Percentiles rank a stretch among this genome's conserved stretches.
phyloP scores from a whole-genome alignment of 2,797 vertebrate genomes.

The Hippopotamyrus pictus region DNA sequence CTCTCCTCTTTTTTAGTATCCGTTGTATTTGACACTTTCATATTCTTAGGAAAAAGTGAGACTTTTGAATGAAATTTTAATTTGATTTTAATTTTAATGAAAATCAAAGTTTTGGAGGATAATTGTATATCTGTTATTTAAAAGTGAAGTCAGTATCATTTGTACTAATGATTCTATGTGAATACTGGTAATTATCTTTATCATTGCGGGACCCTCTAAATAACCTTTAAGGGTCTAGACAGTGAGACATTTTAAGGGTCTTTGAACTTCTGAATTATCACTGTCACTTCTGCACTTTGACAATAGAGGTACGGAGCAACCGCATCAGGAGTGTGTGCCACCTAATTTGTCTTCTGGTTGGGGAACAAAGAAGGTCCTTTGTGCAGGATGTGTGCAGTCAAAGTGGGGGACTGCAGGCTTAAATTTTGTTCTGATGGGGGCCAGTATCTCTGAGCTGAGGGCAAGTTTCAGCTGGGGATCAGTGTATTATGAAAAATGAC shows the following conservation, averaged over 20 bases:
- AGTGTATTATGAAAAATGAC: not conserved
- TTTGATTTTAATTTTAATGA: not conserved
- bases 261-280: not conserved
- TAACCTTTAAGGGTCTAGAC: not conserved
- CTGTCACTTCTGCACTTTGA: not conserved
- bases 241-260: not conserved
- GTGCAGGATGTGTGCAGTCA: not conserved
- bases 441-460: not conserved
- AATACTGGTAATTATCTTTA: not conserved
- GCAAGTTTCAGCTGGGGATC: not conserved
- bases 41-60: not conserved
- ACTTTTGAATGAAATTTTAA: not conserved
- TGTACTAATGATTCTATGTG: not conserved
- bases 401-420: not conserved
- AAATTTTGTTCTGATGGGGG: not conserved
- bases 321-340: not conserved
- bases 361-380: not conserved
- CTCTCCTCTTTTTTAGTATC: not conserved
- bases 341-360: not conserved
- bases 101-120: not conserved
- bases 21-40: not conserved
- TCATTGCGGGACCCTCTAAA: not conserved
- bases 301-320: not conserved
- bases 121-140: not conserved
- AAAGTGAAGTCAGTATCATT: not conserved